phyloP scores from a whole-genome alignment of 2,888 invertebrate species.

The Malachius bipustulatus region DNA sequence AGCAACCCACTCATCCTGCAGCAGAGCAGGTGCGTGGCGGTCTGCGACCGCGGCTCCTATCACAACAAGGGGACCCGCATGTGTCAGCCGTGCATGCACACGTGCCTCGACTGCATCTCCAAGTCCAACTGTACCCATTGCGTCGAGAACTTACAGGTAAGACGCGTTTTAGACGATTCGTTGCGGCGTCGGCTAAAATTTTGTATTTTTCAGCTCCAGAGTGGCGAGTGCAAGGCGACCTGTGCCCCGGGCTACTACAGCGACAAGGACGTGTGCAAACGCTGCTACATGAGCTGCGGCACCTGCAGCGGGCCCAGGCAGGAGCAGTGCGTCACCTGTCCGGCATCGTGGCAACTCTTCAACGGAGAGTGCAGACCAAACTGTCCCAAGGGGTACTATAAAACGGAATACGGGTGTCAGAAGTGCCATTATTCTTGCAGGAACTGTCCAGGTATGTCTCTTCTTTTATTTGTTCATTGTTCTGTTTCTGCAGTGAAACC shows the following conservation, averaged over 20 bases:
- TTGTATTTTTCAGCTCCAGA: constrained; percentile 45
- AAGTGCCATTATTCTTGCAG: constrained; percentile 83
- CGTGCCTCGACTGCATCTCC: constrained; percentile 65
- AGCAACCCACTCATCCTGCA: constrained; percentile 61
- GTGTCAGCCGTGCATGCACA: constrained; percentile 69
- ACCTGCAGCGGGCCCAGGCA: constrained; percentile 76
- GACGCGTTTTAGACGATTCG: constrained; percentile 6
- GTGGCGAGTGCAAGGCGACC: constrained; percentile 68
- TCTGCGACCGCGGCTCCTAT: constrained; percentile 59
- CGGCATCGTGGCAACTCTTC: constrained; percentile 66
- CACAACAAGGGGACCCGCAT: constrained; percentile 51
- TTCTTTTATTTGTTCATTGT: too few relatives aligned
- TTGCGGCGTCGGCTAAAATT: neutral
- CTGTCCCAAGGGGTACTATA: constrained; percentile 79
- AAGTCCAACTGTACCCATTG: constrained; percentile 72
- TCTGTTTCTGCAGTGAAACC: too few relatives aligned
- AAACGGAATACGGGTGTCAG: constrained; percentile 69
- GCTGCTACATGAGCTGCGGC: constrained; percentile 73
- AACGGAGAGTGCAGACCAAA: constrained; percentile 76
- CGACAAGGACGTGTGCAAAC: constrained; percentile 68
- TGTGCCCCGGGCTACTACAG: constrained; percentile 78
- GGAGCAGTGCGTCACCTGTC: constrained; percentile 77
- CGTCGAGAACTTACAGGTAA: constrained; percentile 53
- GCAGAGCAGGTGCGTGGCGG: constrained; percentile 59
- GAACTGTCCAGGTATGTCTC: constrained; percentile 62